Evolutionary conservation across 1,140 invertebrate genomes (phyloP).

Genomic region (Drosophila nigrodunni): DNA sequence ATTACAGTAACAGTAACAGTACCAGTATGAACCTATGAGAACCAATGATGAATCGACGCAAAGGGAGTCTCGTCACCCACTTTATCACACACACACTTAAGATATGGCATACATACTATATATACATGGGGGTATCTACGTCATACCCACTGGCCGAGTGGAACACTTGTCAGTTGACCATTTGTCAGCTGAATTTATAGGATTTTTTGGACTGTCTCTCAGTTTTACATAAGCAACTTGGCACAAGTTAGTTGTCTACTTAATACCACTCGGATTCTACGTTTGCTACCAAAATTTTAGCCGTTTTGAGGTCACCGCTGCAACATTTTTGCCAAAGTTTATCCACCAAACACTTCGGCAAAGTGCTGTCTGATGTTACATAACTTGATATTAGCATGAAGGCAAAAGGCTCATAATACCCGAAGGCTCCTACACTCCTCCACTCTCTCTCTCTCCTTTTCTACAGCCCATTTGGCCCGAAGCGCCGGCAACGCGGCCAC

Average conservation of each 20-base stretch:
- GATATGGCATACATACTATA: constrained; percentile 23
- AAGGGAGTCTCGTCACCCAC: background rate
- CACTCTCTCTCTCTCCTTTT: too few relatives aligned
- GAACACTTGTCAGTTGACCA: constrained; percentile 63
- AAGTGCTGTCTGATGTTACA: constrained; percentile 69
- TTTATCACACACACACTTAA: constrained; percentile 6
- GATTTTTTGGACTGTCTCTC: constrained; percentile 7
- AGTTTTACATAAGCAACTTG: constrained; percentile 52
- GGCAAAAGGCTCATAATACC: constrained; percentile 37
- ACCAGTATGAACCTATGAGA: background rate
- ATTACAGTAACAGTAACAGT: constrained; percentile 23
- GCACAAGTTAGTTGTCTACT: constrained; percentile 26
- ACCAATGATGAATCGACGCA: constrained; percentile 30
- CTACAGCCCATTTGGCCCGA: constrained; percentile 33
- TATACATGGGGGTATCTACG: constrained; percentile 19
- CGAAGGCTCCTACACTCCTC: constrained; percentile 2
- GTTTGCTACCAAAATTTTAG: background rate
- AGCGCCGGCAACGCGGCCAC: constrained; percentile 41
- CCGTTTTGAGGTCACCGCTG: constrained; percentile 54
- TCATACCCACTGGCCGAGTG: constrained; percentile 14
- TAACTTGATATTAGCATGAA: constrained; percentile 59
- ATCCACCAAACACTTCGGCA: constrained; percentile 33
- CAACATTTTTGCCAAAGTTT: constrained; percentile 58
- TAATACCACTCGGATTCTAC: background rate
- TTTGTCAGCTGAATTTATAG: constrained; percentile 66